Evolutionary conservation across 2,888 invertebrate species (phyloP).

Genomic region (Portevinia maculata): DNA sequence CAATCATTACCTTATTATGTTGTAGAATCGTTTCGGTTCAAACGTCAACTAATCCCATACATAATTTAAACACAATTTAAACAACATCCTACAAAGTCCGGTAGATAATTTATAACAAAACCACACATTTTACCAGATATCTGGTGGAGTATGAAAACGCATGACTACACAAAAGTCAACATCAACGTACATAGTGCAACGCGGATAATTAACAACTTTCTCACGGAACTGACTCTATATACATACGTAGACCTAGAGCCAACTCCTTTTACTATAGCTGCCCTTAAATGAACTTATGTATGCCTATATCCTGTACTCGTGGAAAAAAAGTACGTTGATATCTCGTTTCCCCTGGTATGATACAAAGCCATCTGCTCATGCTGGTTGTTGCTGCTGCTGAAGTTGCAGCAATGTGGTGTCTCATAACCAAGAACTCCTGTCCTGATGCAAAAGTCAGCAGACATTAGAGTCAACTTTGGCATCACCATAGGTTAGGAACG

Average conservation of each 20-base stretch:
- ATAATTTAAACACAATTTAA: no score
- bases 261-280: constrained; percentile 22
- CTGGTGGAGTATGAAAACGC: no score
- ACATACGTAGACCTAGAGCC: not conserved
- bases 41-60: no score
- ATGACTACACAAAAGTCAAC: no score
- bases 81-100: no score
- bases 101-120: no score
- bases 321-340: constrained; percentile 60
- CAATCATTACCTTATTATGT: no score
- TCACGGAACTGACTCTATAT: constrained; percentile 39
- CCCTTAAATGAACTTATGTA: constrained; percentile 70
- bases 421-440: constrained; percentile 65
- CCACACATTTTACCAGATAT: no score
- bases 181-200: no score
- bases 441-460: constrained; percentile 71
- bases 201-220: constrained; percentile 17
- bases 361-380: constrained; percentile 20
- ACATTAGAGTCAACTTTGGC: constrained; percentile 72
- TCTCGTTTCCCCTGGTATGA: constrained; percentile 20
- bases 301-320: constrained; percentile 53
- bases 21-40: no score
- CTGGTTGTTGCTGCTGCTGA: constrained; percentile 8
- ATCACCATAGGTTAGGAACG: constrained; percentile 63
- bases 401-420: constrained; percentile 52